Evolutionary conservation across 2,797 vertebrate species (phyloP), one percentile per base, ranked within the genome.

Genomic region (Odontamblyopus lacepedii): DNA sequence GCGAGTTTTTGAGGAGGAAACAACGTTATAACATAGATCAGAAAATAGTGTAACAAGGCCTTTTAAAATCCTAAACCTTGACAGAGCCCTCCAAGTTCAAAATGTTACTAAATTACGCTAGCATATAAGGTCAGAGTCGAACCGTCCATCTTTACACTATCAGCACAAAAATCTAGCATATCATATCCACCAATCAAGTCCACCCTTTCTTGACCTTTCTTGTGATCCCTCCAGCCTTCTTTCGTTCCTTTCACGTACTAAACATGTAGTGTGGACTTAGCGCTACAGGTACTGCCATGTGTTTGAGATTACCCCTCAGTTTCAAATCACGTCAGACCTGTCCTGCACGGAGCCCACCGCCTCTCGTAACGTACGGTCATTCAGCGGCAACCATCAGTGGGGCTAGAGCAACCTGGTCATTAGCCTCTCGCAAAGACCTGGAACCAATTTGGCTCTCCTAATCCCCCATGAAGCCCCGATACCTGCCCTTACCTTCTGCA

Each of bases 361-460:
- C 77, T 82, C 70, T 80, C 65, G 79, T 79, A 87, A 80, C 72
- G 57, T 83, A 82, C 69, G 7, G 86, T 84, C 90, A 83, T 23
- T 85, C 70, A 57, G 85, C 70, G 62, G 87, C 85, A 85, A 48
- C 85, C 87, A 82, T 89, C 84, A 88, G 87, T 67, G 74, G 66
- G 63, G 82, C 80, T 78, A 80, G 77, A 9, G 92, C 91, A 92
- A 93, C 91, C 41, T 90, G 94, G 95, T 94, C 94, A 94, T 97
- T 96, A 97, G 93, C 91, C 92, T 35, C 87, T 89, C 89, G 44
- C 87, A 84, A 44, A 95, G 95, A 94, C 94, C 97, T 99, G 97
- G 96, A 96, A 97, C 95, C 96, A 97, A 97, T 99, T 98, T 98
- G 90, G 92, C 82, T 48, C 88, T 89, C 91, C 94, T 95, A 97